A percentile compares a stretch with the other conserved stretches of the same genome.
Evolutionary conservation across 2,113 vertebrate species (phyloP).

Genomic region (Tragelaphus imberbis): DNA sequence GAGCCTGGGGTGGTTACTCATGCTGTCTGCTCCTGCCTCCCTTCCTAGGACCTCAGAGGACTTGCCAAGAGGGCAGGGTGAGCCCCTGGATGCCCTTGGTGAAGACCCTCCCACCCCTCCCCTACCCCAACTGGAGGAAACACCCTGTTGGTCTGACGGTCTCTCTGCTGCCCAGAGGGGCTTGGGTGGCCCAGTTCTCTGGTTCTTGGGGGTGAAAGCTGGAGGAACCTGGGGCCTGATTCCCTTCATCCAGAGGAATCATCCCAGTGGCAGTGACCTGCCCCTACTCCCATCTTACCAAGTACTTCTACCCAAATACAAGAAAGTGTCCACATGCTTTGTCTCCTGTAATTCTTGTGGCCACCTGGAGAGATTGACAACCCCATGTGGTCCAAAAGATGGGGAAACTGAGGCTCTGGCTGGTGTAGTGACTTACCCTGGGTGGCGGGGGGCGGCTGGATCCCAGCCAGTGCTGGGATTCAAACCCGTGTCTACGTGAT

Average conservation of each 20-base stretch:
- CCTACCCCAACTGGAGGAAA: not conserved
- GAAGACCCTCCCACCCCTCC: not conserved
- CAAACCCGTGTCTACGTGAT: not conserved
- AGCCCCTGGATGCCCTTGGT: not conserved
- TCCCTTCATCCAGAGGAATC: not conserved
- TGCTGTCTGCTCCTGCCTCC: not conserved
- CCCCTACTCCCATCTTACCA: too few relatives aligned
- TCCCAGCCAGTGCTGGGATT: not conserved
- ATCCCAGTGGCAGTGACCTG: not conserved
- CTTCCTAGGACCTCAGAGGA: not conserved
- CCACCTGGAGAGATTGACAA: not conserved
- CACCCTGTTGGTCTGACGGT: not conserved
- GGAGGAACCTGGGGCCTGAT: not conserved
- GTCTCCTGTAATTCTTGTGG: rapidly evolving
- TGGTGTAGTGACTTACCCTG: not conserved
- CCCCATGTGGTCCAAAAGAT: too few relatives aligned
- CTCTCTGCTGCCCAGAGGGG: not conserved
- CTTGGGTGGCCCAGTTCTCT: rapidly evolving
- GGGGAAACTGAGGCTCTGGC: not conserved
- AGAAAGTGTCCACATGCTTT: too few relatives aligned
- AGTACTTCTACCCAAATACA: not conserved
- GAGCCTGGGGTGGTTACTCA: rapidly evolving
- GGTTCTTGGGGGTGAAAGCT: not conserved
- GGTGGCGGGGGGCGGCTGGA: rapidly evolving
- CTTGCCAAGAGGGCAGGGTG: not conserved